Percentiles rank a stretch among this genome's conserved stretches.
Evolutionary conservation across 2,113 vertebrate genomes (phyloP).

Genomic region (Rhineura floridana): DNA sequence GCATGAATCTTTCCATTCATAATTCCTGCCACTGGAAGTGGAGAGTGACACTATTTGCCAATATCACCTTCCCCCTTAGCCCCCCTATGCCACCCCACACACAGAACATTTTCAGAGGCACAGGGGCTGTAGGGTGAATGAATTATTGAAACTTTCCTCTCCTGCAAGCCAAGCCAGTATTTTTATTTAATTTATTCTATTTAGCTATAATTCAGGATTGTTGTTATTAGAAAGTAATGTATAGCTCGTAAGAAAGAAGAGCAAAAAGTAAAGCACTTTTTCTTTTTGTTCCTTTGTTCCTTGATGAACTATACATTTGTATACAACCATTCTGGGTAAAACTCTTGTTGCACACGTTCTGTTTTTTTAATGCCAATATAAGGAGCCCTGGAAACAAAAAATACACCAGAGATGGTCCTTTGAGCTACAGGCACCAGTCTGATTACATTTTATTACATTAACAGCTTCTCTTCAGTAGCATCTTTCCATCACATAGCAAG

Average conservation of each 20-base stretch:
- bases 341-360: accelerated
- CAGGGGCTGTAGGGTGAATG: too few relatives aligned
- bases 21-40: too few relatives aligned
- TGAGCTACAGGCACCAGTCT: background rate
- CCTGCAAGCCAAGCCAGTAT: background rate
- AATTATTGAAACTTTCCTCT: background rate
- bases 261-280: background rate
- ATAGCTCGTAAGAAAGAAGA: too few relatives aligned
- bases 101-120: too few relatives aligned
- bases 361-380: background rate
- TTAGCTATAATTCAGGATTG: background rate
- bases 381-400: background rate
- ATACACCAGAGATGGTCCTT: background rate
- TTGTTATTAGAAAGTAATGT: background rate
- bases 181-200: background rate
- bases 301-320: background rate
- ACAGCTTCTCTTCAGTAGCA: background rate
- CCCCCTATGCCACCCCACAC: too few relatives aligned
- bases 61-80: too few relatives aligned
- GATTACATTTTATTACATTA: constrained; percentile 13
- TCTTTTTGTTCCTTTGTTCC: background rate
- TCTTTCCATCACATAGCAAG: accelerated
- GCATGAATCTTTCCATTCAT: too few relatives aligned
- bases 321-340: background rate
- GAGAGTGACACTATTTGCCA: too few relatives aligned